These are phyloP conservation scores for Tetramorium alpestre DNA, from an alignment of 1,140 invertebrate genomes.

Conservation along the genomic window DNA sequence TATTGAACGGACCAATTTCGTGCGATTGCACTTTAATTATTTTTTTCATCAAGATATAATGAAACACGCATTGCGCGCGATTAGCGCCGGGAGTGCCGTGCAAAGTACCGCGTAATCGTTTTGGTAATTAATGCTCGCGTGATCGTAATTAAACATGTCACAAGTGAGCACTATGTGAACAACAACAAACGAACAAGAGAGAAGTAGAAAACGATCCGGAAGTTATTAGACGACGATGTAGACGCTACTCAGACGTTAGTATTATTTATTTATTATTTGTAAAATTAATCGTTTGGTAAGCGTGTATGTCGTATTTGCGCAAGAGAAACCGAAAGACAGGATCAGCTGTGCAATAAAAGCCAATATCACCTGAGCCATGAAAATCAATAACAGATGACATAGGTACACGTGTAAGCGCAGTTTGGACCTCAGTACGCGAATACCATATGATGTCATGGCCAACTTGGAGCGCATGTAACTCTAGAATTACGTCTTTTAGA, in stretches of 20 bases:
- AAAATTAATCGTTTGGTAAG: neutral
- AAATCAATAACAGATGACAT: constrained; percentile 14
- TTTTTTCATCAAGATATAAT: neutral
- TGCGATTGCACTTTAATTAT: neutral
- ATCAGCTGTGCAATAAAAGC: neutral
- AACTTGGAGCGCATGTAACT: neutral
- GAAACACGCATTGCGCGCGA: neutral
- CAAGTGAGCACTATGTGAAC: neutral
- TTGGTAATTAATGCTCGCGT: constrained; percentile 10
- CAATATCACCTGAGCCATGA: neutral
- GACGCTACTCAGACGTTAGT: neutral
- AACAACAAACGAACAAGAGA: neutral
- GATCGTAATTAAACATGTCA: neutral
- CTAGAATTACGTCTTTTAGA: neutral
- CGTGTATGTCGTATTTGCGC: no score
- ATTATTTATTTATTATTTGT: neutral
- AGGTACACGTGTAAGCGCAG: neutral
- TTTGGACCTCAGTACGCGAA: neutral
- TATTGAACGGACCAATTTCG: neutral
- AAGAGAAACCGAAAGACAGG: neutral
- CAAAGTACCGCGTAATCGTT: neutral
- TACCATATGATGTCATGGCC: neutral
- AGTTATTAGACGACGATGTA: neutral
- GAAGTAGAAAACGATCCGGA: neutral
- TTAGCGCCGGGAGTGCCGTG: neutral